Evolutionary conservation across 2,797 vertebrate species (phyloP), one percentile per base, ranked within the genome.

Genomic region (Schizothorax lantsangensis): DNA sequence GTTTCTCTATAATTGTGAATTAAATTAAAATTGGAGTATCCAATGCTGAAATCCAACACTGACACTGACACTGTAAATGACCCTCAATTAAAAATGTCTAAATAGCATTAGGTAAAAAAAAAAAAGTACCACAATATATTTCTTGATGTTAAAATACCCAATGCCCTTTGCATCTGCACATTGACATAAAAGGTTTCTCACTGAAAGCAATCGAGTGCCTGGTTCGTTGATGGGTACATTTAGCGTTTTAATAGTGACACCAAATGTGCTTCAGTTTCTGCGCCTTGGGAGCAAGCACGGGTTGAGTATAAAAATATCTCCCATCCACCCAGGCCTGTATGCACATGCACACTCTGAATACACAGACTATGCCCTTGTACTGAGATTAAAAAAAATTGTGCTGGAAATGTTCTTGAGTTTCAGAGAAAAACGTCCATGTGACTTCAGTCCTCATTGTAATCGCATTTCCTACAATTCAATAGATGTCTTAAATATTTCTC

Each of bases 291-390:
- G 26, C 17, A 5, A 17, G 7, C 17, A 75, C n/a, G 4, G 45
- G 73, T 75, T 77, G 26, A 52, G 47, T 36, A 52, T 54, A 54
- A 52, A 74, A 77, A 77, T 52, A 77, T 52, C 26, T 54, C 47
- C 17, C 17, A 54, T 77, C 5, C 8, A 52, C 26, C 15, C 9
- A 54, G 74, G 9, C 72, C 14, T 9, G 14, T 30, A 73, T 75
- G 73, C 26, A 75, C 17, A 5, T 75, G 26, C 73, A 77, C 21
- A 52, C 71, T 40, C 68, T 71, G 36, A 71, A 40, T 23, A 40
- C 38, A 40, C 36, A 30, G 45, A 74, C 14, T 19, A 74, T 47
- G 43, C n/a, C 72, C 72, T 52, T 57, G 19, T n/a, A 57, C 49
- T 54, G 30, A 23, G 19, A 36, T 23, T 21, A 77, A 6, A 77